phyloP scores from a whole-genome alignment of 2,113 vertebrate genomes.

The Hucho hucho region DNA sequence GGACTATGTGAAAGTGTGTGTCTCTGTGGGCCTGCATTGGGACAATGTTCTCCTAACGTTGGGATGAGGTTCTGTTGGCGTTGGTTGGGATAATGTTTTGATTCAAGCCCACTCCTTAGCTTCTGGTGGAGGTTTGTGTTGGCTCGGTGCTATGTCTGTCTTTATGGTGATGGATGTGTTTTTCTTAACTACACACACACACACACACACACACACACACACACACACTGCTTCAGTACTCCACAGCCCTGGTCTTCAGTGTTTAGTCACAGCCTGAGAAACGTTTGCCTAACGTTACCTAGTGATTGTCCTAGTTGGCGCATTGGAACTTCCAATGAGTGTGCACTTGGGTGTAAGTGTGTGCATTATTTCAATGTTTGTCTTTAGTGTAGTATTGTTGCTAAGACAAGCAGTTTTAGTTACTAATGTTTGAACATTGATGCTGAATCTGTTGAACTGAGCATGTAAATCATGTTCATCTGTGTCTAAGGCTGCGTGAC shows the following conservation, averaged over 20 bases:
- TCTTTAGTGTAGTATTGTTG: background rate
- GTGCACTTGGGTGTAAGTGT: slow-evolving; percentile 14
- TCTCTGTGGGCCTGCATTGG: no score
- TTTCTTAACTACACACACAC: background rate
- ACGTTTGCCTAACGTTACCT: background rate
- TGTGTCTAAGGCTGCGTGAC: background rate
- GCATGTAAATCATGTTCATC: background rate
- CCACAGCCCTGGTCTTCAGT: background rate
- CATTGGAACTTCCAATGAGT: background rate
- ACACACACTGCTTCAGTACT: slow-evolving; percentile 21
- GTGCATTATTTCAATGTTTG: background rate
- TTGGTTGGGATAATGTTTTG: background rate
- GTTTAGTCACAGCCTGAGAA: slow-evolving; percentile 6
- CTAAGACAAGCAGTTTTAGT: background rate
- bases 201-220: no score
- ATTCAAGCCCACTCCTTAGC: slow-evolving; percentile 11
- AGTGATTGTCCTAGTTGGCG: background rate
- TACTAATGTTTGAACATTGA: background rate
- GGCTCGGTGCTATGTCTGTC: slow-evolving; percentile 31
- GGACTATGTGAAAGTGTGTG: no score
- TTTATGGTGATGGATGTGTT: slow-evolving; percentile 39
- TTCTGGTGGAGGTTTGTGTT: slow-evolving; percentile 24
- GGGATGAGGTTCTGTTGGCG: no score
- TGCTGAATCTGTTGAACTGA: background rate
- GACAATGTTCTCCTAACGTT: no score